Evolutionary conservation across 2,113 vertebrate genomes (phyloP).

Genomic region (Psophia crepitans): DNA sequence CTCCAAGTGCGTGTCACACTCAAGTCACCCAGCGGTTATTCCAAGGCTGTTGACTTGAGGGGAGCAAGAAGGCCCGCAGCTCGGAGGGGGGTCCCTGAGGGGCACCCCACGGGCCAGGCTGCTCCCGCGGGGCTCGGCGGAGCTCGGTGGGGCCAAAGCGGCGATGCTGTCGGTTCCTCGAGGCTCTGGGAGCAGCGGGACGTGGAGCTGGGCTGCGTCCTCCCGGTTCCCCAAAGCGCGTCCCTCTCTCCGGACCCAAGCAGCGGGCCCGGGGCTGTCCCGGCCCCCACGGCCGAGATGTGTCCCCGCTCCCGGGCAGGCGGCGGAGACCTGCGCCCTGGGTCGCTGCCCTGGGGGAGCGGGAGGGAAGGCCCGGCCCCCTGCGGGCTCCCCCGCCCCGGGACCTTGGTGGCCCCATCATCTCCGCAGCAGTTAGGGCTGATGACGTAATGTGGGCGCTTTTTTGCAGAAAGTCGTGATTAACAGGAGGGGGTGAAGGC

Average conservation of each 20-base stretch:
- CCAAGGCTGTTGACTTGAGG: neutral
- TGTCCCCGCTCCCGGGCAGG: neutral
- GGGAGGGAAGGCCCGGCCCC: neutral
- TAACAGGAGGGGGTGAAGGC: neutral
- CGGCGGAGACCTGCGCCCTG: neutral
- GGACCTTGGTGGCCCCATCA: neutral
- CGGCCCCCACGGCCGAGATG: neutral
- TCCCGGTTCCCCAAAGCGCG: fast-evolving
- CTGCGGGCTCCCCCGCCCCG: neutral
- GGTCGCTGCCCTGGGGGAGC: neutral
- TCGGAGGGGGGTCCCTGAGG: neutral
- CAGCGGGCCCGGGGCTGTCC: neutral
- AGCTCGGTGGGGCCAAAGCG: neutral
- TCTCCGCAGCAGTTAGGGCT: neutral
- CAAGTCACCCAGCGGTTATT: neutral
- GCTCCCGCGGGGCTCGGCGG: neutral
- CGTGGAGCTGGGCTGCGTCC: neutral
- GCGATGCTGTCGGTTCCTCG: neutral
- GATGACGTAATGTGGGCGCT: neutral
- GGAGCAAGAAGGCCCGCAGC: neutral
- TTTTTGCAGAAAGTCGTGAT: neutral
- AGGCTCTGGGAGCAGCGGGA: no score
- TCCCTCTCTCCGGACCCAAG: neutral
- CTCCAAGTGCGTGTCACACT: neutral
- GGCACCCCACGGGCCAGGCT: neutral